These are phyloP conservation scores for Zapus hudsonius DNA, from an alignment of 2,113 vertebrate genomes.

Conservation along the genomic window DNA sequence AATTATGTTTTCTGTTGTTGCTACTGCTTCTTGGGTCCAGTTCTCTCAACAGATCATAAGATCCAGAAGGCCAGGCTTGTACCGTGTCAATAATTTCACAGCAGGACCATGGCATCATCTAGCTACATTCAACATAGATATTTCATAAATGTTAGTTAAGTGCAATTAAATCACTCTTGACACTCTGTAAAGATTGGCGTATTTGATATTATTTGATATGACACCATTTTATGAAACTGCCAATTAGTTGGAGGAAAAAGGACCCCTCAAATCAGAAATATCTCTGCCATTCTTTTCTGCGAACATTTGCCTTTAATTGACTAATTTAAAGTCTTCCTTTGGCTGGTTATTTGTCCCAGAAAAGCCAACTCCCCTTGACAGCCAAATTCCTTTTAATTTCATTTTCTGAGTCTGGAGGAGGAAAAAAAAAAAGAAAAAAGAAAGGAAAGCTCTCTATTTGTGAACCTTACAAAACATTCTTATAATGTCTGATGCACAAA, in stretches of 20 bases:
- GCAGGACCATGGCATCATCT: not conserved
- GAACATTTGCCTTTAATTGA: slow-evolving; percentile 84
- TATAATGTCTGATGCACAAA: slow-evolving; percentile 75
- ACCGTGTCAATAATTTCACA: slow-evolving; percentile 3
- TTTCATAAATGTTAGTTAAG: slow-evolving; percentile 44
- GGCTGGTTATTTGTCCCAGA: slow-evolving; percentile 79
- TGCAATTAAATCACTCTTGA: slow-evolving; percentile 41
- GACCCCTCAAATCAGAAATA: slow-evolving; percentile 69
- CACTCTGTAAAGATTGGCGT: slow-evolving; percentile 6
- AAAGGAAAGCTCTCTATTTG: slow-evolving; percentile 76
- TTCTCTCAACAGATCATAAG: not conserved
- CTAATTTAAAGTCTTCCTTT: slow-evolving; percentile 82
- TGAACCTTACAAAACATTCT: slow-evolving; percentile 80
- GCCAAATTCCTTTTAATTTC: slow-evolving; percentile 78
- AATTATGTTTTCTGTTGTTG: not conserved
- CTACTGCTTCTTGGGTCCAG: not conserved
- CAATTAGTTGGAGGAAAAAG: slow-evolving; percentile 18
- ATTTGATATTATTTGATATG: slow-evolving; percentile 59
- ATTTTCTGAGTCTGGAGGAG: slow-evolving; percentile 61
- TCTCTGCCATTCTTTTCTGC: slow-evolving; percentile 75
- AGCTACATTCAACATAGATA: not conserved
- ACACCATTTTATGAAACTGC: slow-evolving; percentile 52
- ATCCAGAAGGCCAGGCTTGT: not conserved
- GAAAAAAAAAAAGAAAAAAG: slow-evolving; percentile 71
- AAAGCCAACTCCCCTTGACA: slow-evolving; percentile 77